Conservation (phyloP, 2,113 vertebrate genomes). For the Xiphorhynchus elegans region DNA sequence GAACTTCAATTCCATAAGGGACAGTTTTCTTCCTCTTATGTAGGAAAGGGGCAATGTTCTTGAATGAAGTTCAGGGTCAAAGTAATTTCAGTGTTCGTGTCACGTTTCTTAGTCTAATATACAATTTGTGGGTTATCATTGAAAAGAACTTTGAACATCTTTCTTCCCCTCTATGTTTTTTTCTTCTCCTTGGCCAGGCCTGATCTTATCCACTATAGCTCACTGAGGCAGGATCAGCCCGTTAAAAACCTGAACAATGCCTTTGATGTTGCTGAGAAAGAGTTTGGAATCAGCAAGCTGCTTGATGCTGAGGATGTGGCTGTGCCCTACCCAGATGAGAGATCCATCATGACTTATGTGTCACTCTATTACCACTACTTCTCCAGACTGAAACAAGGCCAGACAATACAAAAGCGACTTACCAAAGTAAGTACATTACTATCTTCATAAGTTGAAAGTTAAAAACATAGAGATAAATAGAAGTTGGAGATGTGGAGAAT, state of each 20-base stretch:
- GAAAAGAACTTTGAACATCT: neutral
- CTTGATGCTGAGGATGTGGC: conserved; percentile 88
- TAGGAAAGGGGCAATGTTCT: neutral
- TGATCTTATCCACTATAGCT: conserved; percentile 85
- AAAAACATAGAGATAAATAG: neutral
- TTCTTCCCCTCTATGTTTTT: neutral
- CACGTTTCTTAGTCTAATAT: neutral
- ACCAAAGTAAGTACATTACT: conserved; percentile 75
- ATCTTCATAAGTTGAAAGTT: neutral
- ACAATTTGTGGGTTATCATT: neutral
- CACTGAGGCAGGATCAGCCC: conserved; percentile 67
- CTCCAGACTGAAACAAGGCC: conserved; percentile 84
- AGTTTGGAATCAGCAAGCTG: conserved; percentile 85
- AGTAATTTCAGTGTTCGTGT: neutral
- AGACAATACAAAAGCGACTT: conserved; percentile 85
- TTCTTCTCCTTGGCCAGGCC: conserved; percentile 74
- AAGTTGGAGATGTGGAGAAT: fast-evolving
- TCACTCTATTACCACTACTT: conserved; percentile 92
- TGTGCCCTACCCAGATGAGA: conserved; percentile 83
- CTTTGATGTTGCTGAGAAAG: conserved; percentile 81
- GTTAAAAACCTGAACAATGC: conserved; percentile 81
- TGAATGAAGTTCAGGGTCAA: neutral
- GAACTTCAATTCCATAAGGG: neutral
- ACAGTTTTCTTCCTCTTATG: neutral
- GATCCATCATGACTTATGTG: conserved; percentile 92